Percentiles rank a stretch among this genome's conserved stretches.
Conservation (phyloP, 2,888 invertebrate genomes). For the Tuberolachnus salignus region DNA sequence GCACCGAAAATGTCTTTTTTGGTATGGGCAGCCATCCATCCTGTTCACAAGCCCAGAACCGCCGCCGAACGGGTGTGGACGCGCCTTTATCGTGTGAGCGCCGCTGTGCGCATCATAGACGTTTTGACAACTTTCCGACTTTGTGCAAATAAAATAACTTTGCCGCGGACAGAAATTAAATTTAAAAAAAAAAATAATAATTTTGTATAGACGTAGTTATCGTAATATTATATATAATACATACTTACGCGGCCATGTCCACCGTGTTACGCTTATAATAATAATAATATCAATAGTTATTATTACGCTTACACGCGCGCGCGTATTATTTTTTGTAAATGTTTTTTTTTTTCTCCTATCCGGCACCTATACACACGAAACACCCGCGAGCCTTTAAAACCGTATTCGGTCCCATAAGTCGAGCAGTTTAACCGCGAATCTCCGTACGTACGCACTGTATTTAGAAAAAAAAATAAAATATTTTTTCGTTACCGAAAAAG, state of each 20-base stretch:
- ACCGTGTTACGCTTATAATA: too few species aligned
- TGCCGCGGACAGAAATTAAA: constrained; percentile 6
- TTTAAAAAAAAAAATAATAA: constrained; percentile 44
- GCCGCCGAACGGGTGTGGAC: too few species aligned
- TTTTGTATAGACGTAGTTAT: too few species aligned
- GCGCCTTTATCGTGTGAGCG: too few species aligned
- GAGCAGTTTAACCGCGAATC: constrained; percentile 27
- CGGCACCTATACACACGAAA: neutral
- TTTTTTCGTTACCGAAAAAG: neutral
- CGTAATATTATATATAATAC: neutral
- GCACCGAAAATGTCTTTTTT: too few species aligned
- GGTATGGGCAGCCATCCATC: too few species aligned
- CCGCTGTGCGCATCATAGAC: too few species aligned
- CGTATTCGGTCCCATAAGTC: constrained; percentile 11
- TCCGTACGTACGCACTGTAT: constrained; percentile 3
- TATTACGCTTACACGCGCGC: too few species aligned
- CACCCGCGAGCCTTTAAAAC: constrained; percentile 16
- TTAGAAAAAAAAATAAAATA: too few species aligned
- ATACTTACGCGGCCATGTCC: neutral
- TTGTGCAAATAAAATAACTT: constrained; percentile 25
- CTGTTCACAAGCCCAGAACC: too few species aligned
- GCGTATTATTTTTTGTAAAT: neutral
- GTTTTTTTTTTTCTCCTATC: constrained; percentile 1
- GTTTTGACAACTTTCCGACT: constrained; percentile 45
- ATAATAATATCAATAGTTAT: too few species aligned